phyloP scores from a whole-genome alignment of 2,113 vertebrate species.

The Platichthys flesus region DNA sequence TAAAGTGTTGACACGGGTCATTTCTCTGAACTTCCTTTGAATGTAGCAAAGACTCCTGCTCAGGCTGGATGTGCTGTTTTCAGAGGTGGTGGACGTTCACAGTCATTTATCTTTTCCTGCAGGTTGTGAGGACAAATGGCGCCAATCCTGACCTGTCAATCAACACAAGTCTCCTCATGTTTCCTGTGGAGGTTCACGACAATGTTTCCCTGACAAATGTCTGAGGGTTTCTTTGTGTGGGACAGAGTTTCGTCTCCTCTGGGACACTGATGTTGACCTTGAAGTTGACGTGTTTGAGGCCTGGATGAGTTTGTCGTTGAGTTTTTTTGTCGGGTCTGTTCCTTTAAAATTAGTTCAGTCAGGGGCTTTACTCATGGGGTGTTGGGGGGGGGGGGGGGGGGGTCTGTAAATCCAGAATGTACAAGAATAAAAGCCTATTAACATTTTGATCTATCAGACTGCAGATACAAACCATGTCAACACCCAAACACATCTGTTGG shows the following conservation, averaged over 20 bases:
- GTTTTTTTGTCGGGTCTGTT: neutral
- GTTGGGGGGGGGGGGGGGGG: neutral
- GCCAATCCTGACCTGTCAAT: neutral
- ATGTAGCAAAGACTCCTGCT: neutral
- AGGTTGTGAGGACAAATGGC: neutral
- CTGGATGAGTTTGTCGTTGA: no score
- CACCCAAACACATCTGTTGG: conserved; percentile 77
- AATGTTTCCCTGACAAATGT: no score
- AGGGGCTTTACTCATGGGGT: neutral
- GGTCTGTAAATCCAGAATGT: conserved; percentile 50
- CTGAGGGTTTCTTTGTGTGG: no score
- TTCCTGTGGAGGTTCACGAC: neutral
- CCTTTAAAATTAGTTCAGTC: neutral
- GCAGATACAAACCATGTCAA: conserved; percentile 74
- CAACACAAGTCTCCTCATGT: neutral
- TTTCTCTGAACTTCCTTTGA: neutral
- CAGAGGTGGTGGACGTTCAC: neutral
- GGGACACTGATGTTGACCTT: no score
- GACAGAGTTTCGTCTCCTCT: no score
- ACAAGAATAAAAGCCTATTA: conserved; percentile 64
- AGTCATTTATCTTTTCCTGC: conserved; percentile 34
- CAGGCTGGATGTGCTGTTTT: conserved; percentile 6
- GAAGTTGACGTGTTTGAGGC: no score
- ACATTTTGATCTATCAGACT: conserved; percentile 75
- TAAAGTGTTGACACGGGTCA: neutral